Base-by-base conservation (phyloP, 2,888 invertebrate species). In the Julus scanicus region DNA sequence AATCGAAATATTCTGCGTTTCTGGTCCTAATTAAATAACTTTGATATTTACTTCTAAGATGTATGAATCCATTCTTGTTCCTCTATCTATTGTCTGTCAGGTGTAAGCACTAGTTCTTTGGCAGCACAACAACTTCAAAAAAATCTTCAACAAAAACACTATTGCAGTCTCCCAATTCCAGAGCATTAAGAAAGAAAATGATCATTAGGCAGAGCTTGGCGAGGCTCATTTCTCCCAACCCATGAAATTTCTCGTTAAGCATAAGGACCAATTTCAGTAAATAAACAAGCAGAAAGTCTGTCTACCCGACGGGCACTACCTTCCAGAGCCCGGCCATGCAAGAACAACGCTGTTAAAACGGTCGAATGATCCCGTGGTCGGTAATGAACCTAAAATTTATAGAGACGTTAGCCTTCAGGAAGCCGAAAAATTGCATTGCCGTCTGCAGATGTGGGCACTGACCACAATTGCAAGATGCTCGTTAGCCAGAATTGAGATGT, bases 321-420 rank as follows among this genome's bases (percentile, higher is more conserved):
- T 80, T 29, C 11, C 80, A 80, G 37, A 80, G 80, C 80, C 71
- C 37, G 71, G 80, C 37, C 80, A 80, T 37, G 80, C 80, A 80
- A 80, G 37, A 80, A 80, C 37, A 80, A 2, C 80, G 80, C 37
- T 80, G 80, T 80, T 80, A 80, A 80, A 80, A 80, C 80, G 80
- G 80, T 37, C 80, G 80, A 80, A 80, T 80, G 80, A 80, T 80
- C 80, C 80, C 80, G 80, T 80, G 80, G 80, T 80, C 80, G 80
- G 80, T 80, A 80, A 80, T 80, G 80, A 80, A 80, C 80, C 80
- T 37, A 80, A 29, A 80, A 29, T 80, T 63, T 80, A 80, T 80
- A 80, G 80, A 80, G 80, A 80, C 80, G 80, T 80, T 80, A 80
- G 80, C 80, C 37, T 9, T 80, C 80, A 80, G 80, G 80, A 80